Evolutionary conservation across 64 coral and sea anemone species (phyloP).

Genomic region (Catalaphyllia jardinei): DNA sequence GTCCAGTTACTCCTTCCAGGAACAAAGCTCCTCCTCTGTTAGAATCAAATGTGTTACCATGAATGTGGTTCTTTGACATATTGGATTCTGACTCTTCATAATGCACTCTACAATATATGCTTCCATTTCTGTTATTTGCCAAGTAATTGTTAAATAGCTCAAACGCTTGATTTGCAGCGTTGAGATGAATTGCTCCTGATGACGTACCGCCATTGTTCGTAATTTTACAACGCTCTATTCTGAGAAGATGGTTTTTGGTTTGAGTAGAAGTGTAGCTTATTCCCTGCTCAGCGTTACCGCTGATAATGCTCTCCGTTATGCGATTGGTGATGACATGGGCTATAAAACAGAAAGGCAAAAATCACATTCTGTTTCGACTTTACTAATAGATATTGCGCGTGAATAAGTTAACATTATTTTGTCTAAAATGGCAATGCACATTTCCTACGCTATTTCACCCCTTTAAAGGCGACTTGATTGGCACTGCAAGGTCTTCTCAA

Average conservation of each 20-base stretch:
- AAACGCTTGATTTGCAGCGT: constrained; percentile 5
- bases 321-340: not conserved
- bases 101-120: not conserved
- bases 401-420: no score
- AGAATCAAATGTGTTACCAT: constrained; percentile 9
- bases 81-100: not conserved
- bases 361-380: not conserved
- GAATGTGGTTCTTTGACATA: not conserved
- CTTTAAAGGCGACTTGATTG: no score
- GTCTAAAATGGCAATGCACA: no score
- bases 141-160: constrained; percentile 4
- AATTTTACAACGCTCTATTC: constrained; percentile 28
- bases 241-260: not conserved
- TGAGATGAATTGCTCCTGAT: constrained; percentile 1
- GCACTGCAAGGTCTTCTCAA: no score
- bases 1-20: not conserved
- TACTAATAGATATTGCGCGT: no score
- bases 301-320: not conserved
- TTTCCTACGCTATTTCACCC: no score
- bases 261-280: not conserved
- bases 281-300: not conserved
- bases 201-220: constrained; percentile 1
- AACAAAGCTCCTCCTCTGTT: not conserved
- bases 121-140: constrained; percentile 29
- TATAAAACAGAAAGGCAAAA: not conserved